A percentile compares a stretch with the other conserved stretches of the same genome.
These are phyloP conservation scores for Boloria euphrosyne DNA, from an alignment of 2,888 invertebrate species.

Conservation along the genomic window DNA sequence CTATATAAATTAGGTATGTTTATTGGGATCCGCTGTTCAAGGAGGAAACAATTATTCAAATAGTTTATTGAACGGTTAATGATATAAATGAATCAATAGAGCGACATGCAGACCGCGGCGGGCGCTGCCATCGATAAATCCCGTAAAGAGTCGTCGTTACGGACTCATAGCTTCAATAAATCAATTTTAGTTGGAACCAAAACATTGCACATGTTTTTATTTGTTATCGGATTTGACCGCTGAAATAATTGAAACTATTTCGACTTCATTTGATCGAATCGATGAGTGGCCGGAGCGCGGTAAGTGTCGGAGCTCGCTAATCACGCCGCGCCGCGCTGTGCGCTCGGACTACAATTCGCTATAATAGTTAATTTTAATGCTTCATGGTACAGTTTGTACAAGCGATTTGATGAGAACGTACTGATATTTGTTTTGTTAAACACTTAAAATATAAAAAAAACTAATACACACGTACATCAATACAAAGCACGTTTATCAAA, in stretches of 20 bases:
- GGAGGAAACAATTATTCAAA: background rate
- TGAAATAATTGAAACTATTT: slow-evolving; percentile 29
- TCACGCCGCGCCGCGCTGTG: no score
- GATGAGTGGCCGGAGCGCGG: background rate
- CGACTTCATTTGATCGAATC: slow-evolving; percentile 18
- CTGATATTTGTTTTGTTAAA: no score
- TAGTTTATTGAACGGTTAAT: background rate
- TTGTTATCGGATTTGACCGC: slow-evolving; percentile 21
- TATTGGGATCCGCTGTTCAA: no score
- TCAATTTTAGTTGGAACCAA: slow-evolving; percentile 27
- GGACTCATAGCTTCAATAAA: slow-evolving; percentile 17
- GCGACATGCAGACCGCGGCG: slow-evolving; percentile 9
- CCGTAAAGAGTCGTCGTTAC: slow-evolving; percentile 16
- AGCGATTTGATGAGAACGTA: no score
- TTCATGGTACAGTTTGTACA: no score
- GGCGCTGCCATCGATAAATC: background rate
- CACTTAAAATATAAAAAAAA: no score
- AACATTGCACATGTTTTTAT: slow-evolving; percentile 23
- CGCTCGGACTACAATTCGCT: no score
- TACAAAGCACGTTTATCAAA: no score
- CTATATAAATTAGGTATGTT: no score
- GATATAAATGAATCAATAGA: background rate
- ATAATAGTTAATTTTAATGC: no score
- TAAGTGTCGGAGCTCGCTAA: no score
- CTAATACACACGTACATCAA: no score